Percentiles rank a stretch among this genome's conserved stretches.
Evolutionary conservation across 2,797 vertebrate genomes (phyloP).

Genomic region (Poecilia velifera): DNA sequence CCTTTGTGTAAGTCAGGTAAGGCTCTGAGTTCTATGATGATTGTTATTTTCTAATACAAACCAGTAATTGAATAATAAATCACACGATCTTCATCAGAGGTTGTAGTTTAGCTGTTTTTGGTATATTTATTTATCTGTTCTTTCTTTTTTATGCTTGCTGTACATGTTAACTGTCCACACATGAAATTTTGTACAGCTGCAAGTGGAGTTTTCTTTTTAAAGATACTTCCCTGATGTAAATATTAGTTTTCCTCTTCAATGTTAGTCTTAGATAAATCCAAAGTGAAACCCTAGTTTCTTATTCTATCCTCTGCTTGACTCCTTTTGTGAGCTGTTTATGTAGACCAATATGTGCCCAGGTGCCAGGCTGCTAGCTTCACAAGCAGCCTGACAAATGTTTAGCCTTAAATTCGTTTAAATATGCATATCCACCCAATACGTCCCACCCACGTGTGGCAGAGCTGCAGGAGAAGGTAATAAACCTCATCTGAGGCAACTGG

Average conservation of each 20-base stretch:
- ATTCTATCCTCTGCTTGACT: slow-evolving; percentile 9
- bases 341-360: neutral
- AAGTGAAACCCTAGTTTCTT: slow-evolving; percentile 9
- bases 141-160: neutral
- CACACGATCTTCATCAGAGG: neutral
- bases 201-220: slow-evolving; percentile 9
- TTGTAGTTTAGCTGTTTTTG: neutral
- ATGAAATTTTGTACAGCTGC: neutral
- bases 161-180: neutral
- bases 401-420: slow-evolving; percentile 11
- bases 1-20: neutral
- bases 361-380: slow-evolving; percentile 10
- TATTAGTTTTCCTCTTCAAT: neutral
- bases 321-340: slow-evolving; percentile 8
- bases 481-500: slow-evolving; percentile 24
- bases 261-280: neutral
- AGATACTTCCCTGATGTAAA: slow-evolving; percentile 18
- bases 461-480: slow-evolving; percentile 33
- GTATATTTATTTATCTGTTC: neutral
- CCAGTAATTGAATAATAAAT: neutral
- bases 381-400: slow-evolving; percentile 9
- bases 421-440: slow-evolving; percentile 18
- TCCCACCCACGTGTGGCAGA: slow-evolving; percentile 15
- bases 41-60: neutral
- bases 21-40: neutral